phyloP scores from a whole-genome alignment of 2,888 invertebrate genomes.

The Noctua fimbriata region DNA sequence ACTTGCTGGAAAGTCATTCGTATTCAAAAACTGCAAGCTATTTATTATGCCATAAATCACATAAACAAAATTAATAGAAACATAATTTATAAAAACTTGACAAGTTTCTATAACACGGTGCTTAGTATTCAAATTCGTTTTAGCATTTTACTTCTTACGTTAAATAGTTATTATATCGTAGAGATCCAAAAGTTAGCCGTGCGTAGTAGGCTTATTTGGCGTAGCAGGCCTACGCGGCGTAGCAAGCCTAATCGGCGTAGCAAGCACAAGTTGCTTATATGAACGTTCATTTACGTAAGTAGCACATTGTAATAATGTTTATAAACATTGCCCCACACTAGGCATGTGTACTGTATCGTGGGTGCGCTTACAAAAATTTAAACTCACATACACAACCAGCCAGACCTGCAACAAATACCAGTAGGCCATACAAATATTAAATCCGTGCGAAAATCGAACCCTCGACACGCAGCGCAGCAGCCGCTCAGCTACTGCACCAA shows the following conservation, averaged over 20 bases:
- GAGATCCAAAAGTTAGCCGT: not conserved
- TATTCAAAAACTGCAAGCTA: slow-evolving; percentile 7
- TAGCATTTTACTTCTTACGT: not conserved
- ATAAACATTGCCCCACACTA: not conserved
- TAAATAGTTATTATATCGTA: too few species aligned
- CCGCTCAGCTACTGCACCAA: not conserved
- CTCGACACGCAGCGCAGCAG: not conserved
- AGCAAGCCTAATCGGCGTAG: slow-evolving; percentile 13
- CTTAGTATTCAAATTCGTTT: not conserved
- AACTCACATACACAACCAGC: not conserved
- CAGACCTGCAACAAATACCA: not conserved
- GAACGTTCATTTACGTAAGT: not conserved
- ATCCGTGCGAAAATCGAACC: not conserved
- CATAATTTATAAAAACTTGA: too few species aligned
- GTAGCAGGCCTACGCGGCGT: slow-evolving; percentile 23
- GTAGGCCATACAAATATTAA: not conserved
- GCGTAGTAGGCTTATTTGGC: slow-evolving; percentile 9
- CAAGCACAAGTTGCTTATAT: not conserved
- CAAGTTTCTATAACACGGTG: not conserved
- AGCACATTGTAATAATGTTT: not conserved
- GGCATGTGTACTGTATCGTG: not conserved
- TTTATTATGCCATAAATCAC: slow-evolving; percentile 33
- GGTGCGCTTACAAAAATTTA: not conserved
- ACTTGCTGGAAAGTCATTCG: not conserved
- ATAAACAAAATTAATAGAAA: slow-evolving; percentile 21